Conservation (phyloP, 2,797 vertebrate species). For the Crypturellus tataupa region DNA sequence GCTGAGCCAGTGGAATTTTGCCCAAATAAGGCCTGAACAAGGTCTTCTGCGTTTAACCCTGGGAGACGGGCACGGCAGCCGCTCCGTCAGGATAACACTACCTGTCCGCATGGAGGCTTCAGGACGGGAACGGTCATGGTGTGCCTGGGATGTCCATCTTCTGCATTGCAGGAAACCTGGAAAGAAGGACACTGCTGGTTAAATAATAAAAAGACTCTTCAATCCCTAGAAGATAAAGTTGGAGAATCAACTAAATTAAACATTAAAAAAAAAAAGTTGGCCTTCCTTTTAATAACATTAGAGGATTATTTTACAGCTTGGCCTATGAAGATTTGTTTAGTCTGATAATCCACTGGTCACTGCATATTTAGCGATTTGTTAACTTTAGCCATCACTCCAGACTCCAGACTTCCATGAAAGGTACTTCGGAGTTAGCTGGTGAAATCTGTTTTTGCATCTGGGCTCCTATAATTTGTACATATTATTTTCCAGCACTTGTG, state of each 20-base stretch:
- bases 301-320: not conserved
- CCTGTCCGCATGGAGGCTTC: not conserved
- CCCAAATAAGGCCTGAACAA: not conserved
- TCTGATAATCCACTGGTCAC: not conserved
- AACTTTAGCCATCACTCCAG: not conserved
- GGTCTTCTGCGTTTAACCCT: not conserved
- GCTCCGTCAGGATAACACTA: not conserved
- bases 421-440: not conserved
- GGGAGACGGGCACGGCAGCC: not conserved
- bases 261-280: not conserved
- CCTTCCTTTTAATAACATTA: not conserved
- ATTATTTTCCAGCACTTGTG: not conserved
- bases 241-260: not conserved
- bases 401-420: not conserved
- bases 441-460: not conserved
- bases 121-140: not conserved
- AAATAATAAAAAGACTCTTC: not conserved
- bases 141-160: not conserved
- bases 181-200: not conserved
- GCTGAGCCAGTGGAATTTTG: slow-evolving; percentile 26
- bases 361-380: not conserved
- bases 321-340: not conserved
- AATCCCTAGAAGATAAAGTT: not conserved
- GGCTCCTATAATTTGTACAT: not conserved
- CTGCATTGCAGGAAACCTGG: not conserved